phyloP scores from a whole-genome alignment of 2,888 invertebrate species.

The Polietes domitor region DNA sequence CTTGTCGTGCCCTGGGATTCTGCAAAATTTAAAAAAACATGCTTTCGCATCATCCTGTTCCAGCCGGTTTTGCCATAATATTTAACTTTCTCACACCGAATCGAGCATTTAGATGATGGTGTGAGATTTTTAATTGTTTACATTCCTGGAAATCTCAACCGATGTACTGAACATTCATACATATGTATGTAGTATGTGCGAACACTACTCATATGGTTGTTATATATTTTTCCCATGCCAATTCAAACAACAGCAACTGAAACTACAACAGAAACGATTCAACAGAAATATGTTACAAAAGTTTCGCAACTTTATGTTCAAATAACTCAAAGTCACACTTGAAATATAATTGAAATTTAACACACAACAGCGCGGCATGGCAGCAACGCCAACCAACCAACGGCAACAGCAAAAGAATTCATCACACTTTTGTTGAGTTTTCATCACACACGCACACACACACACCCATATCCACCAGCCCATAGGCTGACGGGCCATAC shows the following conservation, averaged over 20 bases:
- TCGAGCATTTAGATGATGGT: conserved; percentile 38
- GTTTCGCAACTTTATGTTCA: conserved; percentile 65
- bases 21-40: neutral
- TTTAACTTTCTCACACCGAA: conserved; percentile 55
- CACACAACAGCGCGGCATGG: conserved; percentile 37
- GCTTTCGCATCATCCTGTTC: neutral
- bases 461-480: neutral
- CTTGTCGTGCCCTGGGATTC: too few species aligned
- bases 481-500: neutral
- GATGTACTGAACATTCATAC: conserved; percentile 17
- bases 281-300: conserved; percentile 60
- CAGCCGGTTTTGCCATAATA: neutral
- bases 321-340: conserved; percentile 67
- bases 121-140: conserved; percentile 57
- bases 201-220: too few species aligned
- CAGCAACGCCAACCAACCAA: conserved; percentile 23
- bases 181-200: neutral
- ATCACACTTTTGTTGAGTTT: conserved; percentile 60
- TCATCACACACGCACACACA: conserved; percentile 44
- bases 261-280: conserved; percentile 14
- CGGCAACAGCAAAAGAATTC: conserved; percentile 55
- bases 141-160: conserved; percentile 51
- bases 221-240: conserved; percentile 45
- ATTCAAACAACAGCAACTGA: conserved; percentile 19
- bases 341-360: conserved; percentile 66